These are phyloP conservation scores for Margarornis squamiger DNA, from an alignment of 2,797 vertebrate genomes.

Conservation along the genomic window DNA sequence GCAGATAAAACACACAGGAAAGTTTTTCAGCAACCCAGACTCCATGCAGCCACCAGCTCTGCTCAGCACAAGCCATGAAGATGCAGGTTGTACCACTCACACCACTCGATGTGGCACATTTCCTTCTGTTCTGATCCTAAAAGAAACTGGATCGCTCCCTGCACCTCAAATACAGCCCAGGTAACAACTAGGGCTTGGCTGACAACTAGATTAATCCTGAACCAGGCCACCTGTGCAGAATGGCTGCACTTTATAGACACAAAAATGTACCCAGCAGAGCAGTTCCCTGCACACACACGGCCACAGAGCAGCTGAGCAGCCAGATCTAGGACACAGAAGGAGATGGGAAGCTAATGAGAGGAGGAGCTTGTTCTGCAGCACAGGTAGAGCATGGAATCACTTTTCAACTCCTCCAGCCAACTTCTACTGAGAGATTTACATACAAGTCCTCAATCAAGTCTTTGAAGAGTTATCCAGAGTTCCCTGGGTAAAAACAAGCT, in stretches of 20 bases:
- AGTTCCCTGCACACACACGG: slow-evolving; percentile 45
- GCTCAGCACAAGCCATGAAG: slow-evolving; percentile 51
- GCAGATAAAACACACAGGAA: slow-evolving; percentile 49
- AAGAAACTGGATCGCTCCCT: background rate
- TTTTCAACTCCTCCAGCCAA: slow-evolving; percentile 24
- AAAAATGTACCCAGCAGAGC: slow-evolving; percentile 62
- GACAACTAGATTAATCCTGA: slow-evolving; percentile 13
- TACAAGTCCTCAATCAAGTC: slow-evolving; percentile 56
- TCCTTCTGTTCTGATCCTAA: slow-evolving; percentile 5
- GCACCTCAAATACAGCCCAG: background rate
- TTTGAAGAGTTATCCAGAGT: slow-evolving; percentile 59
- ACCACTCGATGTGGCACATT: slow-evolving; percentile 15
- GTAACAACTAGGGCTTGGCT: background rate
- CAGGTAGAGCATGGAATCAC: background rate
- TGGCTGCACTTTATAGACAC: slow-evolving; percentile 50
- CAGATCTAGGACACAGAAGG: slow-evolving; percentile 48
- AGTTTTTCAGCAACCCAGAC: background rate
- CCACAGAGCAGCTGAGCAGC: slow-evolving; percentile 57
- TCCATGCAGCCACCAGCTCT: slow-evolving; percentile 41
- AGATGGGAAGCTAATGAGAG: slow-evolving; percentile 12
- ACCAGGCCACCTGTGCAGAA: slow-evolving; percentile 22
- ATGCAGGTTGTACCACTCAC: slow-evolving; percentile 29
- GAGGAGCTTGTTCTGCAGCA: slow-evolving; percentile 32
- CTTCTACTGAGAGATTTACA: slow-evolving; percentile 24
- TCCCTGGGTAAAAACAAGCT: slow-evolving; percentile 61